Percentiles rank a stretch among this genome's conserved stretches.
These are phyloP conservation scores for Pocillopora meandrina DNA, from an alignment of 92 coral and sea anemone genomes.

Conservation along the genomic window DNA sequence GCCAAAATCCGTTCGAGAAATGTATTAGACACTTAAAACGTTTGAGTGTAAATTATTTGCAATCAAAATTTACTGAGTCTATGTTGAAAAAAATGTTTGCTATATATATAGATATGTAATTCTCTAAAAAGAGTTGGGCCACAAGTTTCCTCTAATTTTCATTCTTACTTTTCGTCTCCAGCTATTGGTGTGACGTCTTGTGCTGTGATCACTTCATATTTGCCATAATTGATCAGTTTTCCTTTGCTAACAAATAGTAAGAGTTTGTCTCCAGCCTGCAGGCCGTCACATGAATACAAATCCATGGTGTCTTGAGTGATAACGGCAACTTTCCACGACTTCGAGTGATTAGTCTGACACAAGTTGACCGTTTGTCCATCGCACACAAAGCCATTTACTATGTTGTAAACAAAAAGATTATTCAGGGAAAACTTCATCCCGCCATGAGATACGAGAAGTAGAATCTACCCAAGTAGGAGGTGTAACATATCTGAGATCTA, in stretches of 20 bases:
- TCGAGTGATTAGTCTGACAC: neutral
- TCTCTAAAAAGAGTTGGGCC: neutral
- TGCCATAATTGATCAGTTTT: slow-evolving; percentile 5
- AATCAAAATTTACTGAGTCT: too few relatives aligned
- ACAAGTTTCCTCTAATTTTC: neutral
- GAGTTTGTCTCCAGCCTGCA: neutral
- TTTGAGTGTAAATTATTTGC: too few relatives aligned
- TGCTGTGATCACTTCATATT: neutral
- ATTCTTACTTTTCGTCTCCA: neutral
- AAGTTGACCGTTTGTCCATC: neutral
- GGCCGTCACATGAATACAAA: neutral
- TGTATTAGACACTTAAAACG: too few relatives aligned
- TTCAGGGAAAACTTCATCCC: too few relatives aligned
- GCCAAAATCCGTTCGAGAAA: too few relatives aligned
- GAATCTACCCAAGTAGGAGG: too few relatives aligned
- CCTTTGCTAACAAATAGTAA: slow-evolving; percentile 12
- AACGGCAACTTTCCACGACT: slow-evolving; percentile 3
- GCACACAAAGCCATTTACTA: neutral
- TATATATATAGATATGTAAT: neutral
- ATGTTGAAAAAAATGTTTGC: too few relatives aligned
- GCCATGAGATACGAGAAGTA: too few relatives aligned
- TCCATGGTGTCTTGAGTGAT: neutral
- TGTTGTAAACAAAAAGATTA: too few relatives aligned
- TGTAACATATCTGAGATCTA: too few relatives aligned
- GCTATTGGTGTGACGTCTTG: neutral